Evolutionary conservation across 2,797 vertebrate genomes (phyloP), one percentile per base, ranked within the genome.

Genomic region (Astyanax mexicanus): DNA sequence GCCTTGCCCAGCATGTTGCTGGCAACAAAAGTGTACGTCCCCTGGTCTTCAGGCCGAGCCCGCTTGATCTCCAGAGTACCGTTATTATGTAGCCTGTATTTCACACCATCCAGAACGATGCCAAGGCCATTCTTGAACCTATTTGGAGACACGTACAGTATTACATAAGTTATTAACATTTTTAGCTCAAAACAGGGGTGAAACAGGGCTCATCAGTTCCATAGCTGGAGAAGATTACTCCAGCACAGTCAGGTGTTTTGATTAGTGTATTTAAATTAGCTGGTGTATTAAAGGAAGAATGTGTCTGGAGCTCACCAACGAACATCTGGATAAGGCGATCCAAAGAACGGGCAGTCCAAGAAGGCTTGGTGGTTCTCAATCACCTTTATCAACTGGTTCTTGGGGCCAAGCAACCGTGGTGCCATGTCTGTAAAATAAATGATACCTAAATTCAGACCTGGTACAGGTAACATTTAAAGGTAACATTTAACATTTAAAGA

Each of bases 71-170:
- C 96, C 85, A 99, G 86, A 7, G 95, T 96, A 25, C 98, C 98
- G 0, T 99, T 99, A 81, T 95, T 89, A 0, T 98, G 91, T 0
- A 92, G 91, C 0, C 92, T 94, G 91, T 99, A 99, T 68, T 97
- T 96, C 6, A 96, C 96, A 0, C 96, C 97, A 1, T 98, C 95
- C 86, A 99, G 89, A 15, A 94, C 96, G 61, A 97, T 98, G 72
- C 98, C 98, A 78, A 96, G 96, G 58, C 97, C 98, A 0, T 99
- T 98, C 92, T 98, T 99, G 92, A 99, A 99, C 98, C 98, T 99
- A 78, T 49, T 71, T 23, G 68, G 42, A 64, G 25, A 55, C 10
- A 73, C 64, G n/a, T n/a, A 35, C 13, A 55, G 42, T n/a, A n/a
- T n/a, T n/a, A 67, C 35, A 74, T 17, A 38, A 2, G 4, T 6